phyloP scores from a whole-genome alignment of 2,113 vertebrate genomes.

The Pseudopipra pipra region DNA sequence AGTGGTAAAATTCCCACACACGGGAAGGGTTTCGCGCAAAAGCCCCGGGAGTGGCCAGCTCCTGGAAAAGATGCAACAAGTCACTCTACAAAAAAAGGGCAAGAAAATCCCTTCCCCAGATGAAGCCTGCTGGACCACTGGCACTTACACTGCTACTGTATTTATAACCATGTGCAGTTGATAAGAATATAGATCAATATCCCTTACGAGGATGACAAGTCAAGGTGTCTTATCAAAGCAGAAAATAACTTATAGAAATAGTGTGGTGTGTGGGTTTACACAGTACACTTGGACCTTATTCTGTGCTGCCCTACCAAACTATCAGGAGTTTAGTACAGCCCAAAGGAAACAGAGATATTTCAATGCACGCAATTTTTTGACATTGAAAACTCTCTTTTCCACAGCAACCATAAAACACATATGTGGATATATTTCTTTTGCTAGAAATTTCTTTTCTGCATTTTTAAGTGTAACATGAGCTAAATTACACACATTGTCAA shows the following conservation, averaged over 20 bases:
- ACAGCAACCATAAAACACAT: neutral
- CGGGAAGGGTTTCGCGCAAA: conserved; percentile 88
- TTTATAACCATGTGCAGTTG: neutral
- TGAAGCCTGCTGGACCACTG: neutral
- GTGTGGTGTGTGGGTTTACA: rapidly evolving
- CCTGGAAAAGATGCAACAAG: conserved; percentile 57
- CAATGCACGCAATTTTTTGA: neutral
- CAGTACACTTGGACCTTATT: rapidly evolving
- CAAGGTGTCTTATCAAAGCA: neutral
- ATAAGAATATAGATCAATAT: neutral
- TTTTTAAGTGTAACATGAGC: neutral
- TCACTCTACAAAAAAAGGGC: neutral
- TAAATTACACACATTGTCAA: neutral
- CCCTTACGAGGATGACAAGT: neutral
- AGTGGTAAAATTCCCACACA: conserved; percentile 98
- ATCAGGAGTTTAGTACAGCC: neutral
- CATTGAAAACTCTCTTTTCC: neutral
- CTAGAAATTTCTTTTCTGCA: neutral
- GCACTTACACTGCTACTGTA: neutral
- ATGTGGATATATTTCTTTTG: neutral
- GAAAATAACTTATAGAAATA: neutral
- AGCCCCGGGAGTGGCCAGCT: conserved; percentile 88
- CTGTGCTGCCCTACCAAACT: neutral
- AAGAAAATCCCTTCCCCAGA: neutral
- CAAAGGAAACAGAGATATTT: neutral